These are phyloP conservation scores for Pleuronectes platessa DNA, from an alignment of 2,113 vertebrate species.

Conservation along the genomic window DNA sequence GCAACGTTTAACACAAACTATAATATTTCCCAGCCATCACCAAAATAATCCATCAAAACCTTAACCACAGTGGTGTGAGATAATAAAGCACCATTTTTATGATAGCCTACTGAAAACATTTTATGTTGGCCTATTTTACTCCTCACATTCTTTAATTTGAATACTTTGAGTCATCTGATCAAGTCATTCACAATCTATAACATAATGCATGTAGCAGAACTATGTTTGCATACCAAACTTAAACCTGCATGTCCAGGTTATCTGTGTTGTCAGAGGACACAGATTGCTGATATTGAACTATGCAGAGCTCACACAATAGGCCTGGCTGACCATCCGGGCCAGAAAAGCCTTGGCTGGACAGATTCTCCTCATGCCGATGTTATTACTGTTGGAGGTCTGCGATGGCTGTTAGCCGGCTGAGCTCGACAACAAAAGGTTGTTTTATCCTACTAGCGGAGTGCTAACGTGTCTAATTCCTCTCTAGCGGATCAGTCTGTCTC, in stretches of 20 bases:
- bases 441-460: slow-evolving; percentile 54
- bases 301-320: slow-evolving; percentile 48
- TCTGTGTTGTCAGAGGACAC: slow-evolving; percentile 24
- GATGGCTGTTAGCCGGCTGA: slow-evolving; percentile 41
- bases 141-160: background rate
- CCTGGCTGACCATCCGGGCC: slow-evolving; percentile 29
- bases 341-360: slow-evolving; percentile 48
- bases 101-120: background rate
- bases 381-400: slow-evolving; percentile 61
- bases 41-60: too few relatives aligned
- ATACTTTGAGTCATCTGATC: background rate
- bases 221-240: background rate
- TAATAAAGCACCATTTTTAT: too few relatives aligned
- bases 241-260: slow-evolving; percentile 15
- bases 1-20: too few relatives aligned
- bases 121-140: background rate
- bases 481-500: slow-evolving; percentile 14
- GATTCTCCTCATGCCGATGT: slow-evolving; percentile 60
- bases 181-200: background rate
- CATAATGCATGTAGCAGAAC: background rate
- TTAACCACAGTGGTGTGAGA: too few relatives aligned
- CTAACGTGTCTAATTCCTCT: slow-evolving; percentile 55
- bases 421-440: slow-evolving; percentile 58
- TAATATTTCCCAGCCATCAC: too few relatives aligned
- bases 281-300: slow-evolving; percentile 63